A percentile compares a stretch with the other conserved stretches of the same genome.
phyloP scores from a whole-genome alignment of 2,113 vertebrate genomes.

The Ivindomyrus marchei region DNA sequence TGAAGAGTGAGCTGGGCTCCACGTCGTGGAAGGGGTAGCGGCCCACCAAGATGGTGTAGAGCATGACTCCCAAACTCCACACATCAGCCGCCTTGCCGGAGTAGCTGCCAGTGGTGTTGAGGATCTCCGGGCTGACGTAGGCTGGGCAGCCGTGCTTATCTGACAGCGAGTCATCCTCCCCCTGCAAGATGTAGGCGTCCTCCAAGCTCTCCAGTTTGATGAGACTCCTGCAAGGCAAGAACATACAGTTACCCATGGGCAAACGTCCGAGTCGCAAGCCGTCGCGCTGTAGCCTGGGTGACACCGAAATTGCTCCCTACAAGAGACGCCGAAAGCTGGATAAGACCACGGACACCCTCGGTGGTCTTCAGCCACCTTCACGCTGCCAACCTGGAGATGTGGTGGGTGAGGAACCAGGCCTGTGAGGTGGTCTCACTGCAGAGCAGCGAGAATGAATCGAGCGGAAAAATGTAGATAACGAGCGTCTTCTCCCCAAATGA shows the following conservation, averaged over 20 bases:
- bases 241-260: neutral
- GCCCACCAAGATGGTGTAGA: slow-evolving; percentile 97
- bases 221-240: slow-evolving; percentile 62
- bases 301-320: neutral
- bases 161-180: slow-evolving; percentile 86
- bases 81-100: slow-evolving; percentile 97
- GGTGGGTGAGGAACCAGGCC: neutral
- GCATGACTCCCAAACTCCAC: slow-evolving; percentile 98
- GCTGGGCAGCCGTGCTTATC: slow-evolving; percentile 98
- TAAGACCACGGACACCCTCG: neutral
- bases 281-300: neutral
- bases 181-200: slow-evolving; percentile 88
- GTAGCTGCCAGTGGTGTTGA: slow-evolving; percentile 96
- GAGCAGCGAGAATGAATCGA: neutral
- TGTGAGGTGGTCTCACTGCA: neutral
- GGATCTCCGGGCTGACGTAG: slow-evolving; percentile 96
- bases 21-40: slow-evolving; percentile 98
- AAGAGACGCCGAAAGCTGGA: neutral
- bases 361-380: neutral
- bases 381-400: neutral
- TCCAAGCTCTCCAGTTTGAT: slow-evolving; percentile 97
- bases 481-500: neutral
- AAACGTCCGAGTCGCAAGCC: neutral
- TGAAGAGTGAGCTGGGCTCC: slow-evolving; percentile 94
- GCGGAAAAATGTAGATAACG: neutral